Percentiles rank a stretch among this genome's conserved stretches.
Evolutionary conservation across 2,888 invertebrate species (phyloP).

Genomic region (Drosophila kambysellisi): DNA sequence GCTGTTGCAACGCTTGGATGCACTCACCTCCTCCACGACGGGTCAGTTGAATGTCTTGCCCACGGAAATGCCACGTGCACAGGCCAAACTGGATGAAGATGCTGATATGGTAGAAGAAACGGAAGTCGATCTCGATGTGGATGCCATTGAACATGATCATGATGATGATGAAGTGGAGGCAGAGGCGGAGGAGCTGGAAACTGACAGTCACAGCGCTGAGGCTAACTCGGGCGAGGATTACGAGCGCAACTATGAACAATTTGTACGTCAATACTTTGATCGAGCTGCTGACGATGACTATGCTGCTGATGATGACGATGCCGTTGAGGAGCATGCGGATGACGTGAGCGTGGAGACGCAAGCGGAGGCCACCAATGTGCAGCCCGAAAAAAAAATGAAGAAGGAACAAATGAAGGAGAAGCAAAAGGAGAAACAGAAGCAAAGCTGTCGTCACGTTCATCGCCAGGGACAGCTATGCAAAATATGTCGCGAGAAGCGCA

Average conservation of each 20-base stretch:
- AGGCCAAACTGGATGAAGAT: conserved; percentile 50
- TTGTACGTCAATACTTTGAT: conserved; percentile 81
- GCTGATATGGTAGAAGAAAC: conserved; percentile 2
- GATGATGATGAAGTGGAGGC: conserved; percentile 29
- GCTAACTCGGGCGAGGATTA: conserved; percentile 71
- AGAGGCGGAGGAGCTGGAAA: conserved; percentile 28
- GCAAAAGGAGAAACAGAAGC: conserved; percentile 1
- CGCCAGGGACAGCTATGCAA: conserved; percentile 88
- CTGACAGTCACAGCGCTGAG: conserved; percentile 41
- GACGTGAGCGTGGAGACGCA: conserved; percentile 45
- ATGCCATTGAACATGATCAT: conserved; percentile 22
- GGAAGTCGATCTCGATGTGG: conserved; percentile 18
- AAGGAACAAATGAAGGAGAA: background rate
- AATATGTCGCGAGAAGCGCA: conserved; percentile 90
- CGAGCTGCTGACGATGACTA: conserved; percentile 82
- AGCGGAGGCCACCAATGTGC: conserved; percentile 51
- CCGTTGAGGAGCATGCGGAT: conserved; percentile 23
- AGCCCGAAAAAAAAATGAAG: conserved; percentile 30
- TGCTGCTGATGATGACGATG: conserved; percentile 32
- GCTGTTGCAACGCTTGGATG: conserved; percentile 67
- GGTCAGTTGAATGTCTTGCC: background rate
- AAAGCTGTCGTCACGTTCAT: conserved; percentile 87
- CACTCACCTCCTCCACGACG: conserved; percentile 31
- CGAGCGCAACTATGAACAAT: conserved; percentile 82
- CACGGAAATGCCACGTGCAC: conserved; percentile 24